phyloP scores from a whole-genome alignment of 2,113 vertebrate species.

The Tylochromis polylepis region DNA sequence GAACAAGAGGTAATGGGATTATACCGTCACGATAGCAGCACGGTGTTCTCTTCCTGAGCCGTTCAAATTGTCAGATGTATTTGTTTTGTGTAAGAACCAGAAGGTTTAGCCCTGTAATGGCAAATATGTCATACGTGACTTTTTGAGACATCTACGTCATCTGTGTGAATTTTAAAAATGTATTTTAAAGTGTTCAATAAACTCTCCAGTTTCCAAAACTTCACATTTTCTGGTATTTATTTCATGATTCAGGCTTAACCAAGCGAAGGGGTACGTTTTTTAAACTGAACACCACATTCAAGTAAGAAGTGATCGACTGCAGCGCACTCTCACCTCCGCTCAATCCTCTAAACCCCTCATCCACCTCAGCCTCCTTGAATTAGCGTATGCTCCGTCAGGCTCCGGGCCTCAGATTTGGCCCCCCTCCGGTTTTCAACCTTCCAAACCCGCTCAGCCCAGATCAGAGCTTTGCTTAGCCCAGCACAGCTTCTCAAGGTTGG shows the following conservation, averaged over 20 bases:
- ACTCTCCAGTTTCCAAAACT: background rate
- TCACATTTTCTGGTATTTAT: background rate
- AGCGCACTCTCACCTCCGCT: background rate
- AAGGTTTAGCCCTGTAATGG: background rate
- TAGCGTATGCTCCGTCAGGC: background rate
- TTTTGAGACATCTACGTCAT: background rate
- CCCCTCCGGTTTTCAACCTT: slow-evolving; percentile 11
- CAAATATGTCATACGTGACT: background rate
- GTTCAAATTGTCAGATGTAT: background rate
- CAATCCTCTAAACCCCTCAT: background rate
- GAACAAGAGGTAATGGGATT: background rate
- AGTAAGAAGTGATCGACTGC: background rate
- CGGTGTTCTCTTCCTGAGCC: background rate
- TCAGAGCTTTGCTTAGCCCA: slow-evolving; percentile 28
- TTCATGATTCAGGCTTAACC: background rate
- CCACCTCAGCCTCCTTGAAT: background rate
- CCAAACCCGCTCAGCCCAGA: slow-evolving; percentile 18
- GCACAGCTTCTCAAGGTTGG: slow-evolving; percentile 68
- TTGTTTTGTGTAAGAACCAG: background rate
- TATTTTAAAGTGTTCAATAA: background rate
- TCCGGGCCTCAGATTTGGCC: background rate
- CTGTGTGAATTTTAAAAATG: background rate
- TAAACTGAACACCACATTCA: background rate
- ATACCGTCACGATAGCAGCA: background rate
- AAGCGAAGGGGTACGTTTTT: background rate